A percentile compares a stretch with the other conserved stretches of the same genome.
phyloP scores from a whole-genome alignment of 2,888 invertebrate species.

The Acronicta leporina region DNA sequence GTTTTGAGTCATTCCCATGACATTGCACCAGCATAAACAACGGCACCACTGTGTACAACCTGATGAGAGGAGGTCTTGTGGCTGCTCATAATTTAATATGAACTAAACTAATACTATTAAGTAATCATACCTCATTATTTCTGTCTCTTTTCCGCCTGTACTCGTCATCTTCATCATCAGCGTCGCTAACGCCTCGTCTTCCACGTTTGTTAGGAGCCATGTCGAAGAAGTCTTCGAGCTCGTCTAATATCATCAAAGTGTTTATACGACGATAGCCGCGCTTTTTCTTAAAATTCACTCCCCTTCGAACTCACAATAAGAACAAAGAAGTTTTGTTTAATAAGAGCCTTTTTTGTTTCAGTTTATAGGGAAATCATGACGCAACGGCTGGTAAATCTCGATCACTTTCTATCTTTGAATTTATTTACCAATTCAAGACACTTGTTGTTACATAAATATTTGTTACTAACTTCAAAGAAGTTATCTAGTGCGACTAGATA shows the following conservation, averaged over 20 bases:
- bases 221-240: slow-evolving; percentile 61
- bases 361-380: slow-evolving; percentile 42
- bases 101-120: no score
- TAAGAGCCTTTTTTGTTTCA: slow-evolving; percentile 14
- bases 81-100: no score
- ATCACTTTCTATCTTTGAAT: slow-evolving; percentile 13
- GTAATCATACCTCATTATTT: slow-evolving; percentile 92
- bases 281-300: slow-evolving; percentile 33
- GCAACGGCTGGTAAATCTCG: slow-evolving; percentile 33
- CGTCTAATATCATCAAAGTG: slow-evolving; percentile 81
- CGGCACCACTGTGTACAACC: no score
- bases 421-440: slow-evolving; percentile 10
- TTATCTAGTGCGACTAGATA: slow-evolving; percentile 16
- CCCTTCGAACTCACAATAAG: slow-evolving; percentile 11
- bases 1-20: no score
- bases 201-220: slow-evolving; percentile 83
- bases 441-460: not conserved
- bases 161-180: slow-evolving; percentile 92
- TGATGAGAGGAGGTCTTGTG: no score
- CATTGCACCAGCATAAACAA: no score
- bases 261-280: slow-evolving; percentile 45
- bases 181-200: slow-evolving; percentile 87
- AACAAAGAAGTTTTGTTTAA: slow-evolving; percentile 5
- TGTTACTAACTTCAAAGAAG: not conserved
- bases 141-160: slow-evolving; percentile 93